Percentiles rank a stretch among this genome's conserved stretches.
Evolutionary conservation across 2,113 vertebrate species (phyloP).

Genomic region (Oreochromis niloticus): DNA sequence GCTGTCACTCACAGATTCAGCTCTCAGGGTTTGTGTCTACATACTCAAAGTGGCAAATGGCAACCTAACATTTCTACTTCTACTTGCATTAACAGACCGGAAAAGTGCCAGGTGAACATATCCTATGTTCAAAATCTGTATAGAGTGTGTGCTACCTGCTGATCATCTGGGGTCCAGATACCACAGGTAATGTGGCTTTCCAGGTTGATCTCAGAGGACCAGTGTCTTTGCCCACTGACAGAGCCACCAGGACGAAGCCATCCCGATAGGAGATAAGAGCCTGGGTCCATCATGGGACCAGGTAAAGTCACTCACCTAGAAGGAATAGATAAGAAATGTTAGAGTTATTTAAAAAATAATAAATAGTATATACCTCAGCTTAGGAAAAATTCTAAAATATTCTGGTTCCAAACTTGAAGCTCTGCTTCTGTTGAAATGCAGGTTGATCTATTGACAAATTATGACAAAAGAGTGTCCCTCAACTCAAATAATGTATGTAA

Average conservation of each 20-base stretch:
- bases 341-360: not conserved
- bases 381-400: not conserved
- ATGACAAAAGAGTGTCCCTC: not conserved
- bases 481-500: not conserved
- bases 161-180: conserved; percentile 98
- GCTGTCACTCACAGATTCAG: conserved; percentile 18
- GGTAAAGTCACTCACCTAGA: conserved; percentile 95
- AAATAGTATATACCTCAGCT: not conserved
- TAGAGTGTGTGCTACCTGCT: conserved; percentile 81
- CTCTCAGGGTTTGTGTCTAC: not conserved
- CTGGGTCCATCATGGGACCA: conserved; percentile 98
- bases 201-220: conserved; percentile 98
- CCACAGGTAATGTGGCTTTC: conserved; percentile 98
- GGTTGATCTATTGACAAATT: not conserved
- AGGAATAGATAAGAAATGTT: not conserved
- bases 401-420: not conserved
- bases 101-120: not conserved
- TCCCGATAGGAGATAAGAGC: conserved; percentile 97
- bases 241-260: conserved; percentile 95
- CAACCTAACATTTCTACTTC: not conserved
- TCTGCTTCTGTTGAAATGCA: not conserved
- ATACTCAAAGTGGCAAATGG: conserved; percentile 12
- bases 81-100: not conserved
- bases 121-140: not conserved
- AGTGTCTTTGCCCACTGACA: conserved; percentile 95